Evolutionary conservation across 2,797 vertebrate species (phyloP).

Genomic region (Sebastes taczanowskii): DNA sequence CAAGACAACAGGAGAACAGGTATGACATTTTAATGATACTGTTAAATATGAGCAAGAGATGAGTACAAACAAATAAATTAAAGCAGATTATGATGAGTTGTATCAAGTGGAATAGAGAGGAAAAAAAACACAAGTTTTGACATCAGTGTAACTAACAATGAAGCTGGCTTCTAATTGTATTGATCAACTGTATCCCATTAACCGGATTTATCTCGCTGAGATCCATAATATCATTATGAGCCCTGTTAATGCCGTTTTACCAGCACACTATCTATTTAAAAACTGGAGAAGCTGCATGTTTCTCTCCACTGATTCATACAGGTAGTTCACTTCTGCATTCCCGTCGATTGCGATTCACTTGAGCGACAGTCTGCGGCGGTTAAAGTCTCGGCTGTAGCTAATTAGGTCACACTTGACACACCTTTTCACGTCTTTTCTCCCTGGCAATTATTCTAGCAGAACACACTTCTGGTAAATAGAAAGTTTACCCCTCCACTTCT

Average conservation of each 20-base stretch:
- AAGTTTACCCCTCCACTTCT: slow-evolving; percentile 41
- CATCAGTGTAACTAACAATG: slow-evolving; percentile 30
- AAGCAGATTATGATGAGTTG: slow-evolving; percentile 35
- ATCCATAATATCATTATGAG: slow-evolving; percentile 43
- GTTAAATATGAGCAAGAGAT: slow-evolving; percentile 53
- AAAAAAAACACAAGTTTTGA: not conserved
- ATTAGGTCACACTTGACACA: slow-evolving; percentile 66
- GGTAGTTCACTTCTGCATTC: slow-evolving; percentile 28
- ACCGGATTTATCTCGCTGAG: slow-evolving; percentile 42
- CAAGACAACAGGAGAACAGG: slow-evolving; percentile 55
- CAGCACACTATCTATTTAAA: slow-evolving; percentile 20
- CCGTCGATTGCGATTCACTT: slow-evolving; percentile 29
- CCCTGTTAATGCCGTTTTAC: slow-evolving; percentile 17
- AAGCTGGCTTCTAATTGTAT: slow-evolving; percentile 47
- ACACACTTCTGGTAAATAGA: slow-evolving; percentile 47
- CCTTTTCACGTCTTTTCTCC: slow-evolving; percentile 35
- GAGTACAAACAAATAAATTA: slow-evolving; percentile 56
- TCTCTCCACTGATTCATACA: slow-evolving; percentile 29
- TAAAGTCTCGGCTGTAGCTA: slow-evolving; percentile 54
- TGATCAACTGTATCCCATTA: slow-evolving; percentile 40
- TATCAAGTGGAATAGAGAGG: not conserved
- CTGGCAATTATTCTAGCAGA: slow-evolving; percentile 44
- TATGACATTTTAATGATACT: slow-evolving; percentile 69
- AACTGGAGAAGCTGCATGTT: not conserved
- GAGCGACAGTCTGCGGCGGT: slow-evolving; percentile 36